Base-by-base conservation (phyloP, 1,140 invertebrate species). In the Diorhabda elongata region DNA sequence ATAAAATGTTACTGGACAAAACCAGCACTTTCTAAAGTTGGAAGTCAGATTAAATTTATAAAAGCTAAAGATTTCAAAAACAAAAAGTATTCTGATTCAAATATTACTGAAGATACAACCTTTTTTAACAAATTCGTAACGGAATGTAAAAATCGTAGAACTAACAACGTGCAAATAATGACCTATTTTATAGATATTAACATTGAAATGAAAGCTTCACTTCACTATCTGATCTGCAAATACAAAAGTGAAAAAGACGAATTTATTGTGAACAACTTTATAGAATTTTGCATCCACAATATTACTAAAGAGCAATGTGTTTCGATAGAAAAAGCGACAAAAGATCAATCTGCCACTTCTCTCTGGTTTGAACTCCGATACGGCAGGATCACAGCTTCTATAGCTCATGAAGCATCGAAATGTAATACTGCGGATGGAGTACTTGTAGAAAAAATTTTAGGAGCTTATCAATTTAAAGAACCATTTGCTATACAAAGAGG, bases 371-470 rank as follows among this genome's bases (percentile, higher is more conserved):
- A 76, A 69, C 61, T 82, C 7, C 56, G 78, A 26, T 79, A 79
- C 71, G 80, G 77, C 3, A 61, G 81, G 69, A 71, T 83, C 8
- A 82, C 81, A 42, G 80, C 80, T 44, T 82, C 81, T 4, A 79
- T 75, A 64, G 3, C 77, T 3, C 73, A 81, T 74, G 76, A 81
- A 77, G 77, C 73, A 11, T 69, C 73, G 26, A 63, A 76, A 8
- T 82, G 80, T 66, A 69, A 74, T 68, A 80, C 76, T 56, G 42
- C 52, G 56, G 61, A 79, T 71, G 80, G 77, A 9, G 43, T 68
- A 41, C 71, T 81, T 52, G 74, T 81, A 6, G 56, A 76, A 62
- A 75, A 79, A 44, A 61, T 82, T 8, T 76, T 76, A 43, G 77
- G 8, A 11, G 52, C 52, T 6, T 56, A 56, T 56, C 52, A 56